phyloP scores from a whole-genome alignment of 2,888 invertebrate species.

The Ceraclea dissimilis region DNA sequence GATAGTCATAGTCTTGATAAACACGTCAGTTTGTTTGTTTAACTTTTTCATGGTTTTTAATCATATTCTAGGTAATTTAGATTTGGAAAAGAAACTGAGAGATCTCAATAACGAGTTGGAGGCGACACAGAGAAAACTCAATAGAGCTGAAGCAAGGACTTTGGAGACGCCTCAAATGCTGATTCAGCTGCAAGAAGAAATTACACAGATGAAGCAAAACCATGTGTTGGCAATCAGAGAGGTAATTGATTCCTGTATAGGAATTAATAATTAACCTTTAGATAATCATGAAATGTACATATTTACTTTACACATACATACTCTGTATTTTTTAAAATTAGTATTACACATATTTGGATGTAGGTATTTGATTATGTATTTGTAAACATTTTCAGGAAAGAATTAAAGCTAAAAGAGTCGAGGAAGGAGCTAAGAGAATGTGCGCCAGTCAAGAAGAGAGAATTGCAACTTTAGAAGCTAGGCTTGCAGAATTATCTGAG shows the following conservation, averaged over 20 bases:
- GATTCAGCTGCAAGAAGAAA: conserved; percentile 63
- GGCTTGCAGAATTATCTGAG: conserved; percentile 69
- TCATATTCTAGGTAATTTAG: conserved; percentile 30
- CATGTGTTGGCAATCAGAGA: conserved; percentile 62
- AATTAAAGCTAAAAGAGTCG: conserved; percentile 62
- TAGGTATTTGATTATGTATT: no score
- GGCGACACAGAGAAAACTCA: conserved; percentile 54
- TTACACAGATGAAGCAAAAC: conserved; percentile 64
- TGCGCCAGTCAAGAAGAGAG: conserved; percentile 68
- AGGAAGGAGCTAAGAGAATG: conserved; percentile 60
- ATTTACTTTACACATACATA: no score
- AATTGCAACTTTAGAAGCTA: conserved; percentile 66
- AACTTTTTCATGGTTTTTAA: no score
- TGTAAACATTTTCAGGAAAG: conserved; percentile 51
- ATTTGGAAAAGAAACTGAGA: conserved; percentile 43
- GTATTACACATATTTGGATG: no score
- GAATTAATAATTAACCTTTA: no score
- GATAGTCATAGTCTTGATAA: no score
- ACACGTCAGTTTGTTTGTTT: background rate
- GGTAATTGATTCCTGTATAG: conserved; percentile 39
- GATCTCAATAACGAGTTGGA: conserved; percentile 58
- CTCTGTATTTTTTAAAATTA: no score
- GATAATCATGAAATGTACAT: no score
- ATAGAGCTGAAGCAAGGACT: conserved; percentile 55
- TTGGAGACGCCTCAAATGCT: conserved; percentile 56